Conservation (phyloP, 2,797 vertebrate genomes). For the Capromys pilorides region DNA sequence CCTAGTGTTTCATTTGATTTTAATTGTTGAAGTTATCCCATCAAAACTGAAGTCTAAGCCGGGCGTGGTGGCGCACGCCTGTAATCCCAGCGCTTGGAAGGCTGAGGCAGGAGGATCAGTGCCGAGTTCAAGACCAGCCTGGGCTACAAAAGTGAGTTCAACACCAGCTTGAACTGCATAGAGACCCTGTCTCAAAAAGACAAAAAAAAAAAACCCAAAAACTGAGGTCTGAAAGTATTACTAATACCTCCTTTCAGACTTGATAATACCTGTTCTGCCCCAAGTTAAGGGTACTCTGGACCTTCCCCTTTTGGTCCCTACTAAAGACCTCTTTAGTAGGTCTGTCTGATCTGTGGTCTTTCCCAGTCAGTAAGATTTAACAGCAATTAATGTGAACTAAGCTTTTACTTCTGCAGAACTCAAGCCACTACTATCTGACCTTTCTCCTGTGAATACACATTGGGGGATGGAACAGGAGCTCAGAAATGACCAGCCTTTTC, state of each 20-base stretch:
- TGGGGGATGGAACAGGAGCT: conserved; percentile 56
- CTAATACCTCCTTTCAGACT: conserved; percentile 59
- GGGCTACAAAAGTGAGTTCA: too few species aligned
- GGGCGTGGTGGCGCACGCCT: too few species aligned
- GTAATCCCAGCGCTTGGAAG: too few species aligned
- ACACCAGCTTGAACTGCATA: too few species aligned
- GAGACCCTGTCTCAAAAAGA: too few species aligned
- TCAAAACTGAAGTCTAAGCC: conserved; percentile 60
- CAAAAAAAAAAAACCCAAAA: too few species aligned
- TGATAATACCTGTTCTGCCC: conserved; percentile 37
- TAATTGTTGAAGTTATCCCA: conserved; percentile 38
- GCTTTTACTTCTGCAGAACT: conserved; percentile 58
- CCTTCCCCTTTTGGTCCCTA: not conserved
- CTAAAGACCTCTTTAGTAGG: conserved; percentile 47
- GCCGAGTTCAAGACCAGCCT: too few species aligned
- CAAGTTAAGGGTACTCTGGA: conserved; percentile 40
- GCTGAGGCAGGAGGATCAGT: too few species aligned
- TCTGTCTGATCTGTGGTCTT: conserved; percentile 57
- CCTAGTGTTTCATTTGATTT: conserved; percentile 52
- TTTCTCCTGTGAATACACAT: not conserved
- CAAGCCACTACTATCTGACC: conserved; percentile 57
- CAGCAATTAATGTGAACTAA: conserved; percentile 67
- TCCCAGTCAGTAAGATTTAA: conserved; percentile 57
- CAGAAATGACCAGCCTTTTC: conserved; percentile 48
- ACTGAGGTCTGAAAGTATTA: conserved; percentile 45